These are phyloP conservation scores for Drosophila subpulchrella DNA, from an alignment of 1,140 invertebrate species.

Conservation along the genomic window DNA sequence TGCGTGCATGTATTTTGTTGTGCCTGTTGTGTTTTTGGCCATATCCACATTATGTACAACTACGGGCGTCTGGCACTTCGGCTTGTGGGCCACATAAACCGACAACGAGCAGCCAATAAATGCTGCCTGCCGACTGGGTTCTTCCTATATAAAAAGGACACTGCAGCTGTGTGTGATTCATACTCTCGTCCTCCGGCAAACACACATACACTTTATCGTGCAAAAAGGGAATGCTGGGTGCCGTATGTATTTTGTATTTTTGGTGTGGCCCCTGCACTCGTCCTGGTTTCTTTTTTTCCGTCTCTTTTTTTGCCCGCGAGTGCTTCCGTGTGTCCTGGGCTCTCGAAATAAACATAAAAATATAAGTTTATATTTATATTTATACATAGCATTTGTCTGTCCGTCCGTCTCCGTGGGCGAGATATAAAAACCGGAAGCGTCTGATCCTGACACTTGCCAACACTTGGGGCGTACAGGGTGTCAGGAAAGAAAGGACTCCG, in stretches of 20 bases:
- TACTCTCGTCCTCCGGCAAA: slow-evolving; percentile 27
- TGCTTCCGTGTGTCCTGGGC: slow-evolving; percentile 54
- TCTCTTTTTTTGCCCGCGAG: slow-evolving; percentile 21
- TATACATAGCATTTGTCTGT: slow-evolving; percentile 77
- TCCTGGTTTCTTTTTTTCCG: slow-evolving; percentile 20
- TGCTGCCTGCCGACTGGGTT: slow-evolving; percentile 67
- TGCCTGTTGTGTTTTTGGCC: slow-evolving; percentile 54
- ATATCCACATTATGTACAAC: slow-evolving; percentile 69
- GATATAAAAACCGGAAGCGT: slow-evolving; percentile 77
- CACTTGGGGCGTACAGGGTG: slow-evolving; percentile 74
- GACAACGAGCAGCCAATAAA: slow-evolving; percentile 82
- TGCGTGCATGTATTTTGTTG: slow-evolving; percentile 53
- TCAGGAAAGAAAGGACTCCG: slow-evolving; percentile 5
- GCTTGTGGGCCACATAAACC: slow-evolving; percentile 80
- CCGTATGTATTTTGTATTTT: slow-evolving; percentile 59
- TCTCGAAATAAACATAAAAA: slow-evolving; percentile 70
- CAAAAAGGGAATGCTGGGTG: slow-evolving; percentile 60
- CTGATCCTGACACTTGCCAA: slow-evolving; percentile 81
- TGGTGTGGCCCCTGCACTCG: slow-evolving; percentile 53
- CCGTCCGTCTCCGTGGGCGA: slow-evolving; percentile 25
- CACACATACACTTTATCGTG: slow-evolving; percentile 19
- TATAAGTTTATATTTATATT: slow-evolving; percentile 83
- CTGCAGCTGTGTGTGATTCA: slow-evolving; percentile 71
- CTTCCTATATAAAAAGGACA: slow-evolving; percentile 67
- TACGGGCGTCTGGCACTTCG: slow-evolving; percentile 63